Evolutionary conservation across 1,140 invertebrate genomes (phyloP), one percentile per base, ranked within the genome.

Genomic region (Euura saliciscinereae): DNA sequence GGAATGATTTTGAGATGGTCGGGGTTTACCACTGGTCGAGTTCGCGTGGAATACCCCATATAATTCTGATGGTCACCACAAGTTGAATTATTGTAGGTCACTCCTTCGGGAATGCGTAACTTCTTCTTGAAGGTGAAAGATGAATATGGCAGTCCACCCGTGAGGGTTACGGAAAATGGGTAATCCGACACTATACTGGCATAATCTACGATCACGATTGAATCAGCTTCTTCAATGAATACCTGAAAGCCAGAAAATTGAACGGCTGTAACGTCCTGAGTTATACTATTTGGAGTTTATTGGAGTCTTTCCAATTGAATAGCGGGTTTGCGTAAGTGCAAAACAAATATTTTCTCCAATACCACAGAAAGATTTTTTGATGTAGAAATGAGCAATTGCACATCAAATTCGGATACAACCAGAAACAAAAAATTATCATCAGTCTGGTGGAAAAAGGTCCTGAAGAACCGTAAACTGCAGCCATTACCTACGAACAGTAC

Each of bases 391-490:
- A 3, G 13, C 6, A 59, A 59, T 59, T 59, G 3, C 0, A 4
- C 3, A 80, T 85, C 73, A 79, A 76, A 65, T 88, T 87, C 77
- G 87, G 87, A 73, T 1, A 74, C 81, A 69, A 77, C 80, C 2
- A 74, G 86, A 45, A 81, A 73, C n/a, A n/a, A 82, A 3, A 88
- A 88, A 71, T 75, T 76, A 2, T 88, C 87, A 59, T n/a, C 10
- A n/a, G 13, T 11, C 51, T 59, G 51, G 51, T 59, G 51, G 51
- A 6, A 86, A 65, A 74, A 89, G 45, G 51, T 59, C 13, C 51
- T 59, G 3, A 11, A 8, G 6, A 59, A 59, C 10, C 51, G 51
- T 59, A 59, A 59, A 6, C 51, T 59, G 8, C 51, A 59, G 5
- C 2, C 51, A 11, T 2, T 59, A 8, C 51, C 51, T 2, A 59